These are phyloP conservation scores for Clupea harengus DNA, from an alignment of 2,113 vertebrate species.

Conservation along the genomic window DNA sequence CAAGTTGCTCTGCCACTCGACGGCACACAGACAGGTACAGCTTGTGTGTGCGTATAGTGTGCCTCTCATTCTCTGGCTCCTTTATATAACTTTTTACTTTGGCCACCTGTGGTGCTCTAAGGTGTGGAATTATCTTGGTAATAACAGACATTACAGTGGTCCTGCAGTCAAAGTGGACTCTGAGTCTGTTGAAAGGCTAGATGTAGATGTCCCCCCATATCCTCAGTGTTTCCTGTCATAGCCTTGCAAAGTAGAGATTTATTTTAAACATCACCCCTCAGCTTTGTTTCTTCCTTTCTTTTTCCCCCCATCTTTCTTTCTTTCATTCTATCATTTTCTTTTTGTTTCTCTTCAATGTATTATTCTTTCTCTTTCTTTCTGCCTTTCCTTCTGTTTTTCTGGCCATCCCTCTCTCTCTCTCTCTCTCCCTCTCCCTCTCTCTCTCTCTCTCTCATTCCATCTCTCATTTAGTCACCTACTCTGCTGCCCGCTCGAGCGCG, in stretches of 20 bases:
- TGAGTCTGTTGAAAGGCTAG: no score
- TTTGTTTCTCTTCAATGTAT: neutral
- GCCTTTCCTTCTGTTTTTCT: neutral
- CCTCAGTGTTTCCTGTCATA: no score
- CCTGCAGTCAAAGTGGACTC: neutral
- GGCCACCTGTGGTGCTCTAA: neutral
- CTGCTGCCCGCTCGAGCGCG: conserved; percentile 32
- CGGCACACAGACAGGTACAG: conserved; percentile 53
- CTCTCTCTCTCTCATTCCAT: conserved; percentile 10
- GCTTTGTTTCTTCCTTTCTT: neutral
- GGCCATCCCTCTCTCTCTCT: neutral
- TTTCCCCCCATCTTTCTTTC: neutral
- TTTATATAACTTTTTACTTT: neutral
- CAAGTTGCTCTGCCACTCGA: conserved; percentile 35
- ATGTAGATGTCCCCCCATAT: no score
- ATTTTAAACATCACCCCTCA: no score
- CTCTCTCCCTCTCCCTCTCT: neutral
- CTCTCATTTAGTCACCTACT: conserved; percentile 38
- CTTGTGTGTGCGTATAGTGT: neutral
- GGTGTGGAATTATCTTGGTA: neutral
- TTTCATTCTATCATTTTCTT: neutral
- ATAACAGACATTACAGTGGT: neutral
- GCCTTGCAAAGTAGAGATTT: no score
- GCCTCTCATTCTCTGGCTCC: neutral
- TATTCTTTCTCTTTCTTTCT: neutral